Evolutionary conservation across 30 jellyfish, hydroid and myxozoan species (phyloP), one percentile per base, ranked within the genome.

Genomic region (Nemopilema nomurai): DNA sequence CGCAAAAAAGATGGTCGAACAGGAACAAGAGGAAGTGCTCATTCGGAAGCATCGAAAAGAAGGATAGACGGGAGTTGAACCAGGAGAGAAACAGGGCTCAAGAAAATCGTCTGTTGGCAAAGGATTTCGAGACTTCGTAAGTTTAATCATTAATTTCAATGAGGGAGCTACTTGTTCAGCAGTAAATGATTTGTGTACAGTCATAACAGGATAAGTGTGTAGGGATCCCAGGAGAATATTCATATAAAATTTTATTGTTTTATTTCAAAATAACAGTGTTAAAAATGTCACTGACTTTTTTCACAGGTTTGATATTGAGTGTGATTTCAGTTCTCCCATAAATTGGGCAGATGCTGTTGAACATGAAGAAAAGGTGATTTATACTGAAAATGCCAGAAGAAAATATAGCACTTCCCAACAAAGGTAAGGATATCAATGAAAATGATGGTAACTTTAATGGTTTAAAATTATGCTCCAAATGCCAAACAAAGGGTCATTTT

Each of bases 281-380:
- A n/a, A n/a, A n/a, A n/a, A n/a, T n/a, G n/a, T n/a, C n/a, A n/a
- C n/a, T n/a, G n/a, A n/a, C n/a, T n/a, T n/a, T n/a, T n/a, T n/a
- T n/a, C n/a, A 0, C 17, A 77, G 87, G 68, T 28, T 28, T 77
- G 87, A 66, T 17, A 32, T 62, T 20, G 90, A 82, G 4, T 17
- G 18, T 69, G 91, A 74, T 25, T 83, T 69, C 73, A 83, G 91
- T 62, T 71, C 82, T 1, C 82, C 85, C 27, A 13, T 83, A 28
- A 71, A 65, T 62, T 83, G 91, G 91, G 91, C 91, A 52, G 91
- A 83, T 83, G 80, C 53, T 21, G 91, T 83, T 16, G 91, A 83
- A 31, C 28, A 51, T 19, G 67, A 83, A 20, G 91, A 83, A 62
- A 83, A 66, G n/a, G n/a, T 23, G 62, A 20, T 41, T 51, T 53